Evolutionary conservation across 2,113 vertebrate genomes (phyloP), one percentile per base, ranked within the genome.

Genomic region (Passer montanus): DNA sequence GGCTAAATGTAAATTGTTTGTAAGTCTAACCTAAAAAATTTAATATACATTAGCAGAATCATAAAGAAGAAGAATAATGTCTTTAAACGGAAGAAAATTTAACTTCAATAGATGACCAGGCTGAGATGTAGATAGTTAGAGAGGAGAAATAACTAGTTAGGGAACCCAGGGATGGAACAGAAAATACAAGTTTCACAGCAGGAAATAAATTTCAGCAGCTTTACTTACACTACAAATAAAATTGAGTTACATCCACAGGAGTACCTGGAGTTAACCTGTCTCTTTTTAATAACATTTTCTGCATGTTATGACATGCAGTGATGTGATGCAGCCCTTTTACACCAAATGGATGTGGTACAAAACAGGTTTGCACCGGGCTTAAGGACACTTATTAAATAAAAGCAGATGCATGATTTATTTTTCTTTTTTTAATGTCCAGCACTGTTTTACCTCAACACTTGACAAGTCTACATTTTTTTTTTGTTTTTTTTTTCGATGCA

Each of bases 401-500:
- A 93, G 67, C 75, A 96, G 49, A 72, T 39, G 17, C 23, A 35
- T 23, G 47, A 56, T 55, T n/a, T 87, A 64, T 68, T 63, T 27
- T 60, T 73, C 31, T n/a, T 47, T 37, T 59, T 53, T 49, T 8
- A 8, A 66, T 30, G 11, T 44, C 44, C 49, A 90, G 79, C 33
- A 76, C 85, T 93, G 90, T 30, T 95, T 83, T 83, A 69, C 23
- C 46, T 95, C 88, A 92, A 62, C 33, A 66, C 35, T 24, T 90
- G 86, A 59, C 68, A 94, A 44, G 79, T 7, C 46, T n/a, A 39
- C 43, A 12, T 82, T n/a, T 70, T 70, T 63, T 2, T 10, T 2
- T 0, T 10, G n/a, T n/a, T n/a, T n/a, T n/a, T n/a, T n/a, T n/a
- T n/a, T n/a, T n/a, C n/a, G 49, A 72, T 39, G 17, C 23, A 35